Conservation (phyloP, 2,797 vertebrate genomes). For the Limnodromus scolopaceus region DNA sequence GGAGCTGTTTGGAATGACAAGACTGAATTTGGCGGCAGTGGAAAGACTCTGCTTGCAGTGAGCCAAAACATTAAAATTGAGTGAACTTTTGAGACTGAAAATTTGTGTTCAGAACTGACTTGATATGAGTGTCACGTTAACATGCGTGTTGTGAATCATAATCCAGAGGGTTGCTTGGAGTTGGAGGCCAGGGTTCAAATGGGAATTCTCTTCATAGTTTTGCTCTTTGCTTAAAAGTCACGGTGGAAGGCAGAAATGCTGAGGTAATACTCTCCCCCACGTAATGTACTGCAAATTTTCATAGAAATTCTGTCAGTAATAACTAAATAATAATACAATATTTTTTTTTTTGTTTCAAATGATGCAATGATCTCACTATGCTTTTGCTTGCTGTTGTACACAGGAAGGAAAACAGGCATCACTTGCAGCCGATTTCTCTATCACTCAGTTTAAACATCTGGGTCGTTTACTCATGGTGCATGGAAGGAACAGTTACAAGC, state of each 20-base stretch:
- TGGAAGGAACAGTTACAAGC: conserved; percentile 97
- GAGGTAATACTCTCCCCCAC: conserved; percentile 27
- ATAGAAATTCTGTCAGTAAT: not conserved
- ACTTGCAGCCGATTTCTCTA: conserved; percentile 94
- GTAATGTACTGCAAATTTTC: not conserved
- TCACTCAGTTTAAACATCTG: conserved; percentile 97
- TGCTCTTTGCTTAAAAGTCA: not conserved
- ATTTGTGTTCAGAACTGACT: not conserved
- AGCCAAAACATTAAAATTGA: not conserved
- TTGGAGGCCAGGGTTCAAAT: conserved; percentile 49
- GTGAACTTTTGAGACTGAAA: conserved; percentile 31
- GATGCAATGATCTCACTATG: not conserved
- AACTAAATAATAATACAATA: not conserved
- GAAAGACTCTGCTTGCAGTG: not conserved
- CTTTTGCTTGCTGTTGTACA: not conserved
- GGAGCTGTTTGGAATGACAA: not conserved
- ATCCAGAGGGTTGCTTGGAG: not conserved
- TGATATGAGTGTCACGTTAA: not conserved
- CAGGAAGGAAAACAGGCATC: conserved; percentile 99
- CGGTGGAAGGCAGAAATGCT: conserved; percentile 7
- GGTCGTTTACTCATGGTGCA: conserved; percentile 98
- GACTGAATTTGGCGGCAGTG: not conserved
- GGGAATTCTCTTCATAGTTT: conserved; percentile 37
- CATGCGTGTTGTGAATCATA: not conserved
- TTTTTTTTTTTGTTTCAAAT: not conserved